Conservation (phyloP, 1,140 invertebrate species). For the Aporrectodea caliginosa region DNA sequence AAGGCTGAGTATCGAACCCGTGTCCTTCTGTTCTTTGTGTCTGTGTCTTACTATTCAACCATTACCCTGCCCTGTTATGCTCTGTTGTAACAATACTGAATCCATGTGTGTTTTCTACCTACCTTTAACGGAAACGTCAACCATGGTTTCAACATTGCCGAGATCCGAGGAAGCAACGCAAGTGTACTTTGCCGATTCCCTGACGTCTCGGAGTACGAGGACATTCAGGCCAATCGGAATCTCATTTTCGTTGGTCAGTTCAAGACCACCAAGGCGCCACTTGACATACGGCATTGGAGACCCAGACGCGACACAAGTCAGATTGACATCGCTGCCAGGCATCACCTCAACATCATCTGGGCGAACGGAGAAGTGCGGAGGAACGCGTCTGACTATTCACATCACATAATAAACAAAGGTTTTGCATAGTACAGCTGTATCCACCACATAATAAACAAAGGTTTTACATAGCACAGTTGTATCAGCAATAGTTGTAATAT, state of each 20-base stretch:
- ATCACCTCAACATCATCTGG: conserved; percentile 83
- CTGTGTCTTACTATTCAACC: no score
- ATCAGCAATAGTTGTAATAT: no score
- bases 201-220: conserved; percentile 76
- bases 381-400: conserved; percentile 72
- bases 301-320: conserved; percentile 93
- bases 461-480: no score
- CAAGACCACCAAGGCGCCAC: conserved; percentile 82
- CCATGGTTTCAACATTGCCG: conserved; percentile 82
- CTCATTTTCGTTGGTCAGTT: conserved; percentile 67
- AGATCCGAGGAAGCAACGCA: conserved; percentile 91
- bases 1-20: no score
- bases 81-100: no score
- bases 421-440: no score
- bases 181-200: conserved; percentile 91
- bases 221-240: conserved; percentile 67
- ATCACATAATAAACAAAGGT: background rate
- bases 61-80: no score
- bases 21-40: no score
- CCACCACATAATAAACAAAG: no score
- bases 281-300: conserved; percentile 96
- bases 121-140: conserved; percentile 92
- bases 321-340: conserved; percentile 80
- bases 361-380: conserved; percentile 88
- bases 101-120: conserved; percentile 22